Evolutionary conservation across 2,113 vertebrate genomes (phyloP).

Genomic region (Amia ocellicauda): DNA sequence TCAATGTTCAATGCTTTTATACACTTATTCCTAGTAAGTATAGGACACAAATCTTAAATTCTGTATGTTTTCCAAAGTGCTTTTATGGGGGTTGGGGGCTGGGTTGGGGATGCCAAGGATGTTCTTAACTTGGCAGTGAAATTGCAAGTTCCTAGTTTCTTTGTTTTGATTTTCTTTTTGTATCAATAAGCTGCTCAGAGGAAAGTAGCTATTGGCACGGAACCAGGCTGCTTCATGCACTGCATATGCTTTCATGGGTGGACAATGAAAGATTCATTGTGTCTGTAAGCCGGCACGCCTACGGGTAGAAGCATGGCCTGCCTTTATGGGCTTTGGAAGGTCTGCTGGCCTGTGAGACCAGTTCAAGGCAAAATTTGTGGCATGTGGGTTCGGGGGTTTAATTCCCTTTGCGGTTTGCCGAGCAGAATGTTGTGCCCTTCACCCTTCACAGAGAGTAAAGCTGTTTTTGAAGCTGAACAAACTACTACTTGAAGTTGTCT

Average conservation of each 20-base stretch:
- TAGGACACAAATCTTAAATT: too few species aligned
- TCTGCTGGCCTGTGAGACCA: background rate
- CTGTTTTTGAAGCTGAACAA: too few species aligned
- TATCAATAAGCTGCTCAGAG: background rate
- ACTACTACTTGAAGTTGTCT: too few species aligned
- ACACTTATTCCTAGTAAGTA: too few species aligned
- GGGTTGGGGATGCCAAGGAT: too few species aligned
- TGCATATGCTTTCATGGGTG: background rate
- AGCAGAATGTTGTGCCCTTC: too few species aligned
- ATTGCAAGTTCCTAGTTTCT: background rate
- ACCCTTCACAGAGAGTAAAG: too few species aligned
- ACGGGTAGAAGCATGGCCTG: background rate
- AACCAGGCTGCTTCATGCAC: background rate
- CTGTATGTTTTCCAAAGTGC: too few species aligned
- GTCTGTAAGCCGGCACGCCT: background rate
- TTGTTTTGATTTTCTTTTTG: background rate
- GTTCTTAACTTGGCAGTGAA: too few species aligned
- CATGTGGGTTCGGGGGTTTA: background rate
- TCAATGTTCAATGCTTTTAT: too few species aligned
- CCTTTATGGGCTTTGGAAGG: background rate
- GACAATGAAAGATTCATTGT: slow-evolving; percentile 9
- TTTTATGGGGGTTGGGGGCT: too few species aligned
- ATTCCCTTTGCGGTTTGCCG: background rate
- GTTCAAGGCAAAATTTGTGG: background rate
- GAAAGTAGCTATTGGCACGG: background rate